Conservation (phyloP, 2,113 vertebrate genomes). For the Rhipidura dahli region DNA sequence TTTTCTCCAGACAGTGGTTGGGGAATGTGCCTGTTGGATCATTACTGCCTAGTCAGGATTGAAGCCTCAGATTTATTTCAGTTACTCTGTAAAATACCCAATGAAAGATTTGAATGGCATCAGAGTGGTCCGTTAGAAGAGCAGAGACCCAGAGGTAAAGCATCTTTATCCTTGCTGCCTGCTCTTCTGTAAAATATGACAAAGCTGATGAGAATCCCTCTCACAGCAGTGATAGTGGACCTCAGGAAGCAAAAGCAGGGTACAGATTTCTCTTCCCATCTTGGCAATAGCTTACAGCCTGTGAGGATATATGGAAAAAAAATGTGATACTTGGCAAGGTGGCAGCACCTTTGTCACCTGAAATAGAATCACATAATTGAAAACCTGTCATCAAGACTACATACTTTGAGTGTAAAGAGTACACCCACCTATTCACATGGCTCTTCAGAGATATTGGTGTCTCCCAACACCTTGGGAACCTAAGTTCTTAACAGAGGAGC, state of each 20-base stretch:
- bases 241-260: background rate
- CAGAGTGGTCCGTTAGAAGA: background rate
- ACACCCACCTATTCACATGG: background rate
- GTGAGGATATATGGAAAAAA: background rate
- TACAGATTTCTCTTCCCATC: background rate
- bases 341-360: background rate
- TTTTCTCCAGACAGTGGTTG: background rate
- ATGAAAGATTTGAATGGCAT: fast-evolving
- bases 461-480: background rate
- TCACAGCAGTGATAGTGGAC: background rate
- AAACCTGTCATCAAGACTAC: background rate
- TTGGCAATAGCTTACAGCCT: background rate
- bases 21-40: background rate
- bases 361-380: background rate
- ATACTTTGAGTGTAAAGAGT: background rate
- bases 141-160: background rate
- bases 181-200: background rate
- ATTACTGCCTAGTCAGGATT: background rate
- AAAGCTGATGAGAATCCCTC: background rate
- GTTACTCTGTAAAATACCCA: background rate
- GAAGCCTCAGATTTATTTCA: background rate
- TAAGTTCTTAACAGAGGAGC: fast-evolving
- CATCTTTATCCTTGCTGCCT: background rate
- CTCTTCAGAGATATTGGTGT: background rate
- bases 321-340: background rate